Evolutionary conservation across 2,888 invertebrate genomes (phyloP).

Genomic region (Bombyx huttoni): DNA sequence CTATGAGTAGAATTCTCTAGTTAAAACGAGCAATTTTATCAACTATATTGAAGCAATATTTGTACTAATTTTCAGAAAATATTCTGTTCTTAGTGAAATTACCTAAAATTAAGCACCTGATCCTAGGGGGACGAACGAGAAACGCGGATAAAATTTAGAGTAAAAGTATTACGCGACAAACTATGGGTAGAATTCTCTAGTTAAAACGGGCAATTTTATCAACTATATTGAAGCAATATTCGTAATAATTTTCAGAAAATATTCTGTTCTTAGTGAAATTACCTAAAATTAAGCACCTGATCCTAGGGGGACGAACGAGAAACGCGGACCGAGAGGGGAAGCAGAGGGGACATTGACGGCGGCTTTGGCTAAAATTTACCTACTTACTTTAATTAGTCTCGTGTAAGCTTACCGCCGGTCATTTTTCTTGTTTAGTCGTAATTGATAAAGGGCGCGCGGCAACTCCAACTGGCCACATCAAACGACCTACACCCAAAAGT

Average conservation of each 20-base stretch:
- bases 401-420: conserved; percentile 57
- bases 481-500: conserved; percentile 25
- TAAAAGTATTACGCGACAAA: no score
- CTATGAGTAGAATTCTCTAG: no score
- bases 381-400: conserved; percentile 66
- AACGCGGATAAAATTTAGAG: conserved; percentile 6
- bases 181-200: no score
- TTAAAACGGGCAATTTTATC: no score
- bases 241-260: no score
- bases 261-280: conserved; percentile 41
- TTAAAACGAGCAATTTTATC: no score
- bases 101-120: conserved; percentile 57
- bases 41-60: no score
- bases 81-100: conserved; percentile 41
- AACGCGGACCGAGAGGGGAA: conserved; percentile 15
- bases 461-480: conserved; percentile 30
- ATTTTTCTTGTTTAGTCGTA: conserved; percentile 69
- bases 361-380: conserved; percentile 51
- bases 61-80: no score
- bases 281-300: conserved; percentile 57
- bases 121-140: conserved; percentile 26
- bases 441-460: conserved; percentile 59
- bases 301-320: conserved; percentile 26
- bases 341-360: conserved; percentile 26
- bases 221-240: no score